Evolutionary conservation across 2,113 vertebrate genomes (phyloP).

Genomic region (Pedetes capensis): DNA sequence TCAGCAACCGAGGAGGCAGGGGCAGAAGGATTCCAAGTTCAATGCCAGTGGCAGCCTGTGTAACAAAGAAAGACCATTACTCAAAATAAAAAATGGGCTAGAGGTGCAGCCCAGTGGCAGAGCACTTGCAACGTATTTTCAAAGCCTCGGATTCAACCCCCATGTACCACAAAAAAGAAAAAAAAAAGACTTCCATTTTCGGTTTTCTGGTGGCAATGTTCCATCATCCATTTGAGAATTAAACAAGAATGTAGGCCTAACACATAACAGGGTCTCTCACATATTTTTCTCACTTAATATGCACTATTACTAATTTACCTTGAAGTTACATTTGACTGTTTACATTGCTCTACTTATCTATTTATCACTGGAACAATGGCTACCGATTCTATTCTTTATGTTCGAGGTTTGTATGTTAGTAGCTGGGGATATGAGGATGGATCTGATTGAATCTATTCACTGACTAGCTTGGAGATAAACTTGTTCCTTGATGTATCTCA

Average conservation of each 20-base stretch:
- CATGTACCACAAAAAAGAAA: no score
- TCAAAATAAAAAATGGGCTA: no score
- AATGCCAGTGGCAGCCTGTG: no score
- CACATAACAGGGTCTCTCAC: rapidly evolving
- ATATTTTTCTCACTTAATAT: background rate
- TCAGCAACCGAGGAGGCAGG: no score
- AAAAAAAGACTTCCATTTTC: background rate
- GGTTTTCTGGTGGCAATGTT: background rate
- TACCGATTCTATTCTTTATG: background rate
- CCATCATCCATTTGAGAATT: background rate
- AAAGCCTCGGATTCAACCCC: no score
- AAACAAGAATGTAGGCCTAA: background rate
- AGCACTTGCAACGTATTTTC: no score
- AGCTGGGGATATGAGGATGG: background rate
- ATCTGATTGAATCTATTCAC: background rate
- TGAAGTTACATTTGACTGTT: background rate
- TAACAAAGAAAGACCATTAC: no score
- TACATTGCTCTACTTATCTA: background rate
- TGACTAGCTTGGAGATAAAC: background rate
- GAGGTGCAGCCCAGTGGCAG: no score
- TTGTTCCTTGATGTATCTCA: background rate
- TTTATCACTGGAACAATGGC: background rate
- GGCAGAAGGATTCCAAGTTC: no score
- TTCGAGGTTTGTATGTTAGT: background rate
- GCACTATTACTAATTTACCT: background rate